Evolutionary conservation across 2,888 invertebrate genomes (phyloP), one percentile per base, ranked within the genome.

Genomic region (Callyntrura guangdongensis): DNA sequence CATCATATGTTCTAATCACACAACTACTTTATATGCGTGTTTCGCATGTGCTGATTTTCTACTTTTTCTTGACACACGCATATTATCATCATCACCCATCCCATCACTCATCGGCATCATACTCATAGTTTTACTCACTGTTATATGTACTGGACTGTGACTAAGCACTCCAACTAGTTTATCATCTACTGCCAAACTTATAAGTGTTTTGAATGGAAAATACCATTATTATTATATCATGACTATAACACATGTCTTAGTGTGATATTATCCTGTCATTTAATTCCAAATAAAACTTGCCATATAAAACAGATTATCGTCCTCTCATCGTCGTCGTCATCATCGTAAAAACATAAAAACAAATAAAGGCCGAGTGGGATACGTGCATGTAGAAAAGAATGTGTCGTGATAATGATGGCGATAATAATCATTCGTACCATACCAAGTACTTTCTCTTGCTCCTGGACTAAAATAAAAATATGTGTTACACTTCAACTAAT

Each of bases 51-150:
- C 77, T 77, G 53, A 53, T 53, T 77, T 74, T 20, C 20, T 25
- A 25, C 27, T 53, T 79, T 56, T 79, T 25, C 79, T 81, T 56
- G 79, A 81, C 79, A 81, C 56, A 81, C 79, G 79, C 79, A 36
- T 36, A 36, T 36, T 36, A 36, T 36, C 36, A 81, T 81, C 22
- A 36, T 36, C 36, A 81, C 56, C 22, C 77, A 81, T 81, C 20
- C 5, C 27, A 81, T 27, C 59, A 47, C 0, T 81, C 79, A 27
- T 59, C 14, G 0, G 2, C 36, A 36, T 36, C 6, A 4, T 36
- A 2, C 3, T 36, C 36, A 36, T 36, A 3, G 2, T 20, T 36
- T 45, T 45, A 1, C 4, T 74, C 17, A 5, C 2, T 11, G 11
- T n/a, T n/a, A n/a, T n/a, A n/a, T n/a, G n/a, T n/a, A n/a, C 47